These are phyloP conservation scores for Grantiella picta DNA, from an alignment of 2,113 vertebrate species.

Conservation along the genomic window DNA sequence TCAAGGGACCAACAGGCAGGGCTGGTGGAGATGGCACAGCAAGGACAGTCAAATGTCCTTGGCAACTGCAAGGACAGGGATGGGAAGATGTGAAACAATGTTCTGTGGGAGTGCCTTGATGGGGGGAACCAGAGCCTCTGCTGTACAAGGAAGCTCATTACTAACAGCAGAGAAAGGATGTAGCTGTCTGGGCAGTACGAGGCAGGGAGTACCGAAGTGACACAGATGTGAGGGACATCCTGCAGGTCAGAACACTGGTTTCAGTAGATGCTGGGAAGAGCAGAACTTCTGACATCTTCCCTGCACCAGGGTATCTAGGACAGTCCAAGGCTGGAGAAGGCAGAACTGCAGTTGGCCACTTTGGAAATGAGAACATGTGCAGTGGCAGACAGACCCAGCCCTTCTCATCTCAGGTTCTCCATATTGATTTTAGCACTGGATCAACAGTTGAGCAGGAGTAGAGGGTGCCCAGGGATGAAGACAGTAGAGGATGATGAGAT, in stretches of 20 bases:
- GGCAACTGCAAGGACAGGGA: background rate
- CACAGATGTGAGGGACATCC: background rate
- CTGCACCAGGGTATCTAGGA: background rate
- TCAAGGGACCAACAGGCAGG: background rate
- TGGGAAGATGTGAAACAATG: background rate
- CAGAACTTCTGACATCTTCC: background rate
- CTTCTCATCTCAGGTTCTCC: background rate
- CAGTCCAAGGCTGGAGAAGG: background rate
- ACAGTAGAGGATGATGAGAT: rapidly evolving
- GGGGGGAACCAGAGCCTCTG: rapidly evolving
- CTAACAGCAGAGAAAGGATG: background rate
- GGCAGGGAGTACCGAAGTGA: background rate
- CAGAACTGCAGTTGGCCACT: background rate
- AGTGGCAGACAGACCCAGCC: background rate
- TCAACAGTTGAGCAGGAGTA: background rate
- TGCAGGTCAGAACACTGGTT: background rate
- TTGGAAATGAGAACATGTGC: background rate
- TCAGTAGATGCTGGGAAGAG: background rate
- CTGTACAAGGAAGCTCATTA: background rate
- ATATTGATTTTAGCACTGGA: background rate
- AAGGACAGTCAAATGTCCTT: background rate
- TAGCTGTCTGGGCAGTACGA: background rate
- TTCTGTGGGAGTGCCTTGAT: background rate
- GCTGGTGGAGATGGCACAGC: background rate
- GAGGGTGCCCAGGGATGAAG: background rate